Evolutionary conservation across 2,113 vertebrate genomes (phyloP).

Genomic region (Phainopepla nitens): DNA sequence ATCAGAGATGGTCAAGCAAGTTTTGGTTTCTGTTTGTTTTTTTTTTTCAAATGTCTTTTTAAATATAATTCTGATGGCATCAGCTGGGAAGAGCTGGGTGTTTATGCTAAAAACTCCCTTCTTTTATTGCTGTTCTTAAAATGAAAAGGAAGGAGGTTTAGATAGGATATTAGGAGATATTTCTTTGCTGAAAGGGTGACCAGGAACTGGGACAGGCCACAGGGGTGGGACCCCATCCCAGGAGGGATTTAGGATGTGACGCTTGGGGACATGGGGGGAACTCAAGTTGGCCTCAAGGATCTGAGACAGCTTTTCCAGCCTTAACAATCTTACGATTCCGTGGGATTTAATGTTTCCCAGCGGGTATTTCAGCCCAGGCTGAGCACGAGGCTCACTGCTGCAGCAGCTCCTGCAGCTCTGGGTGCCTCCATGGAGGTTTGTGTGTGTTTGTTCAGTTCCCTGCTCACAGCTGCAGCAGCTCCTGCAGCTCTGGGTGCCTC

Average conservation of each 20-base stretch:
- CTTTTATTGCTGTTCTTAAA: neutral
- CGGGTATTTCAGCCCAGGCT: fast-evolving
- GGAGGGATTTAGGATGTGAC: neutral
- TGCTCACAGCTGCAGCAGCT: fast-evolving
- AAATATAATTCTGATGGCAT: neutral
- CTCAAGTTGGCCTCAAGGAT: fast-evolving
- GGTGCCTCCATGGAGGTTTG: fast-evolving
- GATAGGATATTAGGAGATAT: too few species aligned
- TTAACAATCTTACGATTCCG: fast-evolving
- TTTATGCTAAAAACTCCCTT: neutral
- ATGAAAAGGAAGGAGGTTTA: neutral
- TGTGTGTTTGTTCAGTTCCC: neutral
- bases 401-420: neutral
- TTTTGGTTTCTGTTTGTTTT: too few species aligned
- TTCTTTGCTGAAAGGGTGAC: fast-evolving
- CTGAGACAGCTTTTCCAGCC: neutral
- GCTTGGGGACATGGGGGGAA: neutral
- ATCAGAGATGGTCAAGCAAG: neutral
- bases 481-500: neutral
- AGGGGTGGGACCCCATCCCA: neutral
- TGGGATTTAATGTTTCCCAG: fast-evolving
- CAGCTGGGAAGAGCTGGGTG: neutral
- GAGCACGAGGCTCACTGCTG: fast-evolving
- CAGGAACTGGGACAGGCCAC: neutral
- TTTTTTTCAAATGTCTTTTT: neutral